A percentile compares a stretch with the other conserved stretches of the same genome.
Evolutionary conservation across 2,888 invertebrate genomes (phyloP).

Genomic region (Leptopterna dolabrata): DNA sequence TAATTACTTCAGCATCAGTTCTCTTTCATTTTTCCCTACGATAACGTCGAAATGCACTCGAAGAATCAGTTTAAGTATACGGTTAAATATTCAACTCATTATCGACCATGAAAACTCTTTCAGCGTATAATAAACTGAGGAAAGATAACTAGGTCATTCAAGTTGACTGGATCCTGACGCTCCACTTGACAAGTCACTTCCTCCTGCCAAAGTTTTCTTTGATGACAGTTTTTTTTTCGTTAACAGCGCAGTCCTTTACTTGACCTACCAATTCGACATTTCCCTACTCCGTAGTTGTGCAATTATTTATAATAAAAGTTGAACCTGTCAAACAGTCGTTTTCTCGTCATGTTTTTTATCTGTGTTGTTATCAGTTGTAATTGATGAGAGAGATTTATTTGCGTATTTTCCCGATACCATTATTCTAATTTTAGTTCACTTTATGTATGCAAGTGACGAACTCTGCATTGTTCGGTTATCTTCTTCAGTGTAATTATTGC

Average conservation of each 20-base stretch:
- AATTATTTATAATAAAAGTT: too few species aligned
- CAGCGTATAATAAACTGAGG: neutral
- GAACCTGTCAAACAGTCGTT: neutral
- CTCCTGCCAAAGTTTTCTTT: neutral
- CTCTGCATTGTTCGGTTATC: neutral
- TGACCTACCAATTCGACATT: neutral
- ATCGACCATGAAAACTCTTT: neutral
- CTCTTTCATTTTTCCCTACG: neutral
- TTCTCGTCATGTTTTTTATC: neutral
- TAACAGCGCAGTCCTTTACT: too few species aligned
- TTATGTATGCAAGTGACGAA: neutral
- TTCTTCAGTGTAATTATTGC: too few species aligned
- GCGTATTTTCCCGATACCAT: neutral
- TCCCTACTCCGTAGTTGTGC: too few species aligned
- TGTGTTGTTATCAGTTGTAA: neutral
- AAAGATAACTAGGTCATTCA: slow-evolving; percentile 27
- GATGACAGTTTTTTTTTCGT: neutral
- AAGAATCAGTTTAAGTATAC: neutral
- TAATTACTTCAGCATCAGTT: neutral
- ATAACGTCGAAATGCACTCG: neutral
- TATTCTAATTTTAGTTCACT: neutral
- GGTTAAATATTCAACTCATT: too few species aligned
- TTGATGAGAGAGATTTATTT: neutral
- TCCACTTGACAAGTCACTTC: neutral
- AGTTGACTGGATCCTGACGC: slow-evolving; percentile 22